Evolutionary conservation across 2,797 vertebrate species (phyloP).

Genomic region (Falco rusticolus): DNA sequence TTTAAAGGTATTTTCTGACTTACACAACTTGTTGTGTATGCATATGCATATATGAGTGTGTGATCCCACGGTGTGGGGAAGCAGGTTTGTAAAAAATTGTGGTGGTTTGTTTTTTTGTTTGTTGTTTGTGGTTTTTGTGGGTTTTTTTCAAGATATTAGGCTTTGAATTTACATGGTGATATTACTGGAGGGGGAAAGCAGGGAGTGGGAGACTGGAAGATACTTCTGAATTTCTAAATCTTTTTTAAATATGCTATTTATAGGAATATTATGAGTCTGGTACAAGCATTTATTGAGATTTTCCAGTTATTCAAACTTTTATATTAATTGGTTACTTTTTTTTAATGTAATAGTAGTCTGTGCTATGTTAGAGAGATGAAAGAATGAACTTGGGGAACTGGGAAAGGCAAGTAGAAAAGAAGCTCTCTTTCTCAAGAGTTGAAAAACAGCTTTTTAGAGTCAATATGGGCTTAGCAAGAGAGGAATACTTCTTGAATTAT

Average conservation of each 20-base stretch:
- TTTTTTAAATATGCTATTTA: conserved; percentile 25
- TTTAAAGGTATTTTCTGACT: conserved; percentile 68
- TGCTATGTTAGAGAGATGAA: conserved; percentile 29
- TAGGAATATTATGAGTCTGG: conserved; percentile 14
- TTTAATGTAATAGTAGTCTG: neutral
- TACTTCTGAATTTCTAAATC: neutral
- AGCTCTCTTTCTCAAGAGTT: conserved; percentile 6
- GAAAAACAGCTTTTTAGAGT: conserved; percentile 29
- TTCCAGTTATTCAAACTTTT: conserved; percentile 70
- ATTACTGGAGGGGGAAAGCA: neutral
- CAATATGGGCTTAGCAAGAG: neutral
- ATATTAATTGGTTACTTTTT: conserved; percentile 59
- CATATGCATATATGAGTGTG: neutral
- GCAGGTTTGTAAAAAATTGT: conserved; percentile 26
- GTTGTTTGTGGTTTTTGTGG: neutral
- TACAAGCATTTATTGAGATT: conserved; percentile 46
- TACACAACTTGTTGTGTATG: conserved; percentile 42
- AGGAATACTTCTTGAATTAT: conserved; percentile 37
- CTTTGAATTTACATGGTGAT: conserved; percentile 36
- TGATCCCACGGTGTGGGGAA: neutral
- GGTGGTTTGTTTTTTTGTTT: no score
- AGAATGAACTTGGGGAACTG: neutral
- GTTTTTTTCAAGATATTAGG: neutral
- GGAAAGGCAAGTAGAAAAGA: conserved; percentile 2
- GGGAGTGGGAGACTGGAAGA: neutral